Base-by-base conservation (phyloP, 1,140 invertebrate genomes). In the Heliothis virescens region DNA sequence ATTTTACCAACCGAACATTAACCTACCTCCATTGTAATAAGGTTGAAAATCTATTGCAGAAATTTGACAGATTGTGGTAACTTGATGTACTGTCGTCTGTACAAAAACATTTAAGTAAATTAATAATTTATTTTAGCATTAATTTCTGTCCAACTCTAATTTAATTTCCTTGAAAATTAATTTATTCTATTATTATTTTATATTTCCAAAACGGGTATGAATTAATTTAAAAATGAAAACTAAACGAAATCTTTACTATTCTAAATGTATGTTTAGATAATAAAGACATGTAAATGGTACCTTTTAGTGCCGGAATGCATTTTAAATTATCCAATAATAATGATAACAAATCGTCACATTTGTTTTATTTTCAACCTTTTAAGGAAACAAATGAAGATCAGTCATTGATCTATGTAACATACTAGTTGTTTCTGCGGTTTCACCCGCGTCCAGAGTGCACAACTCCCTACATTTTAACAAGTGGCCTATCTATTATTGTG, bases 301-400 rank as follows among this genome's bases (percentile, higher is more conserved):
- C 73, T 85, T 79, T 78, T 82, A 83, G 90, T 92, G 79, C 90
- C 82, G 86, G 81, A 84, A 90, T 90, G 90, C 91, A 92, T 93
- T 91, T 92, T 92, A 90, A 93, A 91, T 76, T 91, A 92, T 91
- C 85, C 87, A 91, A 86, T 90, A 91, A 93, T 90, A 90, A 88
- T 80, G 63, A 85, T 87, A 85, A 86, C 84, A 82, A 69, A 79
- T 1, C 75, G 63, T 72, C 29, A 26, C 21, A 60, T 63, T 85
- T 85, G 83, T 90, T 90, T 90, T 80, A 89, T 88, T 90, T 87
- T 16, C 4, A 41, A 16, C 62, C 62, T 21, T 59, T 59, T 26
- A 3, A 2, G 3, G 1, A 34, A 34, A 34, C 34, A 34, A 7
- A 34, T 34, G 34, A 34, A 34, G 3, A 34, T 34, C 34, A 3